Evolutionary conservation across 2,888 invertebrate species (phyloP).

Genomic region (Philereme vetulata): DNA sequence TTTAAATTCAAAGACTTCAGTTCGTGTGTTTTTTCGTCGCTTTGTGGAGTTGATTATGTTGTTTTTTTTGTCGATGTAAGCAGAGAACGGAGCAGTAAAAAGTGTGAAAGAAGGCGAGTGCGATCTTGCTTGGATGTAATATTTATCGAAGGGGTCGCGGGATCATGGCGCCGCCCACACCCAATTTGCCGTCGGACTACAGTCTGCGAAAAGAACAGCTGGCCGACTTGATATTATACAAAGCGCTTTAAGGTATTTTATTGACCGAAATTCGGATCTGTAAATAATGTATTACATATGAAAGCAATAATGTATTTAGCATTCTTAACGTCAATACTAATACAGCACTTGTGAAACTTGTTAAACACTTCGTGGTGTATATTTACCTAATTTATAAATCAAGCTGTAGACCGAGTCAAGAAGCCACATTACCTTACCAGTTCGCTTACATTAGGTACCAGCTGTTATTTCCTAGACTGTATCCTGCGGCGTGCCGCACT

Average conservation of each 20-base stretch:
- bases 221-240: slow-evolving; percentile 14
- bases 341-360: no score
- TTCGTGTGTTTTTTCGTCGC: slow-evolving; percentile 42
- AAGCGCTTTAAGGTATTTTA: background rate
- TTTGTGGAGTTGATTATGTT: slow-evolving; percentile 33
- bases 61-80: slow-evolving; percentile 37
- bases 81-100: slow-evolving; percentile 20
- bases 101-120: slow-evolving; percentile 36
- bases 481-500: slow-evolving; percentile 58
- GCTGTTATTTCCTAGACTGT: slow-evolving; percentile 22
- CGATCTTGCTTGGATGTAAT: slow-evolving; percentile 60
- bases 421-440: slow-evolving; percentile 1
- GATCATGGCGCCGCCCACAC: slow-evolving; percentile 76
- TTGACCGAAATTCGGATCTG: no score
- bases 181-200: slow-evolving; percentile 66
- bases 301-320: no score
- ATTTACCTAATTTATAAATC: background rate
- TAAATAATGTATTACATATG: no score
- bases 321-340: no score
- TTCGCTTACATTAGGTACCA: slow-evolving; percentile 13
- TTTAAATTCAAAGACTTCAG: slow-evolving; percentile 64
- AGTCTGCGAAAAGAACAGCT: slow-evolving; percentile 23
- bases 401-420: slow-evolving; percentile 4
- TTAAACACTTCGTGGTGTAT: background rate
- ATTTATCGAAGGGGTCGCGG: slow-evolving; percentile 75